Evolutionary conservation across 2,888 invertebrate genomes (phyloP).

Genomic region (Torymus aiolomorphi): DNA sequence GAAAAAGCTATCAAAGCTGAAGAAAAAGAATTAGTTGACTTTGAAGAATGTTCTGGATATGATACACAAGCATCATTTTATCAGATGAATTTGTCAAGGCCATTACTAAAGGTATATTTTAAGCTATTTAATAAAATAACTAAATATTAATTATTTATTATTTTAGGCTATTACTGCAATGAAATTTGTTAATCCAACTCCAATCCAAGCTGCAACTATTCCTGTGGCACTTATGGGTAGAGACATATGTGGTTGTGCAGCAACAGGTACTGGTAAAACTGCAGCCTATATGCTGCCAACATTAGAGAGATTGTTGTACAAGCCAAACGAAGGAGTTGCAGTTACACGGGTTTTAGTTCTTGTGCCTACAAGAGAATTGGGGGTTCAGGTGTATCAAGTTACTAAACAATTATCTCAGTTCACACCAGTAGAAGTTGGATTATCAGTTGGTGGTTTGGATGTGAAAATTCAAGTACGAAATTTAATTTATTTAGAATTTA

Average conservation of each 20-base stretch:
- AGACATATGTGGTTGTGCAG: constrained; percentile 98
- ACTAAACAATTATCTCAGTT: constrained; percentile 93
- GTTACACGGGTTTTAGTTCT: constrained; percentile 92
- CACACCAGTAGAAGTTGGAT: constrained; percentile 86
- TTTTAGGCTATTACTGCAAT: constrained; percentile 87
- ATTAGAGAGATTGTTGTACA: constrained; percentile 92
- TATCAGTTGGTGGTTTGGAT: constrained; percentile 93
- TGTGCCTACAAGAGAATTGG: constrained; percentile 97
- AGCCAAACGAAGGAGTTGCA: constrained; percentile 83
- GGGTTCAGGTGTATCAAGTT: constrained; percentile 98
- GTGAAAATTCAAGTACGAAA: constrained; percentile 81
- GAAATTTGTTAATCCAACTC: constrained; percentile 95
- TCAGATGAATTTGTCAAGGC: constrained; percentile 97
- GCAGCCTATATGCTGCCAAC: constrained; percentile 99
- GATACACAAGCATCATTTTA: constrained; percentile 86
- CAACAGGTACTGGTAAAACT: constrained; percentile 98
- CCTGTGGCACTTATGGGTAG: constrained; percentile 93
- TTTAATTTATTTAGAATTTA: constrained; percentile 13
- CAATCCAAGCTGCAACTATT: constrained; percentile 96
- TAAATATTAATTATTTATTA: constrained; percentile 24
- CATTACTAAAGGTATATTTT: constrained; percentile 85
- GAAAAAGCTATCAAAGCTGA: constrained; percentile 76
- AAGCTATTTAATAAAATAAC: constrained; percentile 1
- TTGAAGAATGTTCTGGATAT: constrained; percentile 83
- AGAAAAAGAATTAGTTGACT: constrained; percentile 75